Conservation (phyloP, 2,797 vertebrate species). For the Bufotes viridis region DNA sequence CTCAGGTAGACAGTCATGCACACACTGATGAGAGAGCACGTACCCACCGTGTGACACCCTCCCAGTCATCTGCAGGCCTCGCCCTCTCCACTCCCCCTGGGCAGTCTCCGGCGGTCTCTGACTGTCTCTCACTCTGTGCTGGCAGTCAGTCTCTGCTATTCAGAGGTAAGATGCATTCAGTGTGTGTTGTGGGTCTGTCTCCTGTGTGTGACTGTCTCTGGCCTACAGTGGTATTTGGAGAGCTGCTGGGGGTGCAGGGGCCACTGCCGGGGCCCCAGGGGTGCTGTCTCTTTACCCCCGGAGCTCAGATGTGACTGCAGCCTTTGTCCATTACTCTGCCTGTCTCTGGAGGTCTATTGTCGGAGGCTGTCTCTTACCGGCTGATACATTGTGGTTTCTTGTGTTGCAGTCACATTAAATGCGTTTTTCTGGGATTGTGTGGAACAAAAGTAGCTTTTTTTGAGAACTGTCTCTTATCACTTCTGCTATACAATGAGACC, state of each 20-base stretch:
- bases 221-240: background rate
- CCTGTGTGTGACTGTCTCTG: conserved; percentile 19
- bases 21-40: background rate
- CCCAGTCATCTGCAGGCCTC: conserved; percentile 1
- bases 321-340: background rate
- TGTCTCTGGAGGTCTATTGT: background rate
- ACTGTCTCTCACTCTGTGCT: conserved; percentile 35
- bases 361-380: conserved; percentile 1
- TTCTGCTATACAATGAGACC: background rate
- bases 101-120: conserved; percentile 30
- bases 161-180: conserved; percentile 41
- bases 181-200: conserved; percentile 11
- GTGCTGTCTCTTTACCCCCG: conserved; percentile 6
- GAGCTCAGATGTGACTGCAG: background rate
- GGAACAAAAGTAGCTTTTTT: background rate
- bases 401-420: background rate
- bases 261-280: background rate
- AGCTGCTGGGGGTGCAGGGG: background rate
- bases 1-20: background rate
- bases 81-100: conserved; percentile 37
- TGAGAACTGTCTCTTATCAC: conserved; percentile 1
- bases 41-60: conserved; percentile 31
- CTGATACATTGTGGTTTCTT: background rate
- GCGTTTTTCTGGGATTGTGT: background rate
- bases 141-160: conserved; percentile 54